phyloP scores from a whole-genome alignment of 2,797 vertebrate species.

The Meda fulgida region DNA sequence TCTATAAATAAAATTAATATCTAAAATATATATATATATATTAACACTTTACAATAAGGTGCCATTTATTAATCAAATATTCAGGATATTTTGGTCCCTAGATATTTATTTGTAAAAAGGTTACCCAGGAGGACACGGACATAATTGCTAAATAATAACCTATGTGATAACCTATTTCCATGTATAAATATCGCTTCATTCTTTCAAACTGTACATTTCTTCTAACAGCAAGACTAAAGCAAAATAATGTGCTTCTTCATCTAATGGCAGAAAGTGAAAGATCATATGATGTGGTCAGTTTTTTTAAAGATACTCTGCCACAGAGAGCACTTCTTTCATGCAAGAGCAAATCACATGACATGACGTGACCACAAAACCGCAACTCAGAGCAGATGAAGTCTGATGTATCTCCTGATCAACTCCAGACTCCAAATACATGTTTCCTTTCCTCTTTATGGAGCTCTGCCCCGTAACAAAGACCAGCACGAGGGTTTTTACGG shows the following conservation, averaged over 20 bases:
- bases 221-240: not conserved
- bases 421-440: conserved; percentile 59
- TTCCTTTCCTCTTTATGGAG: conserved; percentile 62
- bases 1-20: too few species aligned
- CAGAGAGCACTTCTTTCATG: conserved; percentile 44
- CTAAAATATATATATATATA: too few species aligned
- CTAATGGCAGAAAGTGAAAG: conserved; percentile 6
- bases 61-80: not conserved
- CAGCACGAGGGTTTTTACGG: conserved; percentile 66
- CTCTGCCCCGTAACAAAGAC: conserved; percentile 64
- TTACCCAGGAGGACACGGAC: not conserved
- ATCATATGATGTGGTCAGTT: conserved; percentile 15
- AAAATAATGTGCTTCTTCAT: conserved; percentile 4
- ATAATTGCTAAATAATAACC: not conserved
- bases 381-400: conserved; percentile 47
- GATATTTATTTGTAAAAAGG: not conserved
- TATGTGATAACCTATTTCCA: not conserved
- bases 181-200: not conserved
- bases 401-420: conserved; percentile 69
- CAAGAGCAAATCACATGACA: conserved; percentile 37
- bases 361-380: conserved; percentile 35
- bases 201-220: not conserved
- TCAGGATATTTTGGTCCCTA: not conserved
- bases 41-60: too few species aligned
- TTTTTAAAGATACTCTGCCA: not conserved